phyloP scores from a whole-genome alignment of 37 sponge, comb jelly and placozoan genomes.

The Theonella swinhoei region DNA sequence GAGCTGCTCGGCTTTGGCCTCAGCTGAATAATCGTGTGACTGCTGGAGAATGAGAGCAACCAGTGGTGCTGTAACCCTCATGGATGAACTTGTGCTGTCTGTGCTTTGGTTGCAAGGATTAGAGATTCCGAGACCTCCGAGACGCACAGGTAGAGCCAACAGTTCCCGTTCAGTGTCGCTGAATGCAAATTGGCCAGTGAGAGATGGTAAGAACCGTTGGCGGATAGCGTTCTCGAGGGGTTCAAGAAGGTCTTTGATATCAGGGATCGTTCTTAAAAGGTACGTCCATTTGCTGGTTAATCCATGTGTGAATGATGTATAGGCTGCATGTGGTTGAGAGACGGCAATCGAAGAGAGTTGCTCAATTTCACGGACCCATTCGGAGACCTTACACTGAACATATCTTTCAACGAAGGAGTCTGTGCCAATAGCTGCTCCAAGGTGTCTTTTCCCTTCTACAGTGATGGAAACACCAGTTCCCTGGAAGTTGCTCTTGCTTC shows the following conservation, averaged over 20 bases:
- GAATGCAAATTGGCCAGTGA: background rate
- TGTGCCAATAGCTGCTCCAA: too few relatives aligned
- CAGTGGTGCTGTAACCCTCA: too few relatives aligned
- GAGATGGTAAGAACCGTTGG: background rate
- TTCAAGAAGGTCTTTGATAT: constrained; percentile 7
- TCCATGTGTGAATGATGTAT: constrained; percentile 21
- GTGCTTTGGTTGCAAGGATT: too few relatives aligned
- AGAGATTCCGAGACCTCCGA: too few relatives aligned
- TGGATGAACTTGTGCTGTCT: too few relatives aligned
- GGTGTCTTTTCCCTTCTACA: too few relatives aligned
- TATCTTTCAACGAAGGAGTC: background rate
- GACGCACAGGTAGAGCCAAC: too few relatives aligned
- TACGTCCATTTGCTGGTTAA: constrained; percentile 30
- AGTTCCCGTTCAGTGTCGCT: constrained; percentile 11
- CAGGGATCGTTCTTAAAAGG: background rate
- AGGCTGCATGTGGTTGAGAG: constrained; percentile 49
- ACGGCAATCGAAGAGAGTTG: constrained; percentile 15
- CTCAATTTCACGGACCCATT: constrained; percentile 9
- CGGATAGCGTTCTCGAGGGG: constrained; percentile 30
- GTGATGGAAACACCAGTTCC: too few relatives aligned
- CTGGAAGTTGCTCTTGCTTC: too few relatives aligned
- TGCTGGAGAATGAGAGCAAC: too few relatives aligned
- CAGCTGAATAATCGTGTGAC: too few relatives aligned
- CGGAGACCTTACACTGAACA: constrained; percentile 3
- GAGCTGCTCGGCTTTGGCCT: too few relatives aligned